Evolutionary conservation across 2,113 vertebrate genomes (phyloP).

Genomic region (Ovibos moschatus): DNA sequence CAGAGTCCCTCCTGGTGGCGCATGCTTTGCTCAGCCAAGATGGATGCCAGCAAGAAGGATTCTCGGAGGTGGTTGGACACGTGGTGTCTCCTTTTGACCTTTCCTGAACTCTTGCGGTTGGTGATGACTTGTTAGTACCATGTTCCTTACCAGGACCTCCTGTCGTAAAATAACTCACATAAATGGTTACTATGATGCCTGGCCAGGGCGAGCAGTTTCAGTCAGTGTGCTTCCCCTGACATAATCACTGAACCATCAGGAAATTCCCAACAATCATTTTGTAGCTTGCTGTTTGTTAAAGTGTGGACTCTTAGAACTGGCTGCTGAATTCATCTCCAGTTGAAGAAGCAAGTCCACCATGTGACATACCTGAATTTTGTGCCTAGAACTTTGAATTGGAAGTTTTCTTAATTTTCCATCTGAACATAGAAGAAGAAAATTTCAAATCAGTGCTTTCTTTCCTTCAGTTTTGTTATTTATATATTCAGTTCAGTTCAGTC

Average conservation of each 20-base stretch:
- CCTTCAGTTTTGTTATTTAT: neutral
- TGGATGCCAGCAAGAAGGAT: neutral
- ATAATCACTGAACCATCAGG: neutral
- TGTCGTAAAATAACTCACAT: fast-evolving
- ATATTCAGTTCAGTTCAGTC: neutral
- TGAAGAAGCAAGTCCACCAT: neutral
- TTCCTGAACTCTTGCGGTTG: neutral
- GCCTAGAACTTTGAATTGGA: neutral
- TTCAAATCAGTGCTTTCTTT: neutral
- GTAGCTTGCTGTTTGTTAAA: neutral
- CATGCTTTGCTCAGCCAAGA: neutral
- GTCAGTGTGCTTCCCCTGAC: neutral
- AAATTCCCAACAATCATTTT: neutral
- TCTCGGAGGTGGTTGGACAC: neutral
- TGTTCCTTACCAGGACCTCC: neutral
- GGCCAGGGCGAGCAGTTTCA: neutral
- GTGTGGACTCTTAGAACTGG: neutral
- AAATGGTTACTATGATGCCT: neutral
- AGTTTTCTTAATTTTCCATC: neutral
- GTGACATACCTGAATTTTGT: neutral
- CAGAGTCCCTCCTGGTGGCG: neutral
- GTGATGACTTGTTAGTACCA: neutral
- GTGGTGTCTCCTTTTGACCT: neutral
- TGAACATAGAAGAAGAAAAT: neutral
- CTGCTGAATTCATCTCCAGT: neutral